Base-by-base conservation (phyloP, 2,113 vertebrate genomes). In the Neoarius graeffei region DNA sequence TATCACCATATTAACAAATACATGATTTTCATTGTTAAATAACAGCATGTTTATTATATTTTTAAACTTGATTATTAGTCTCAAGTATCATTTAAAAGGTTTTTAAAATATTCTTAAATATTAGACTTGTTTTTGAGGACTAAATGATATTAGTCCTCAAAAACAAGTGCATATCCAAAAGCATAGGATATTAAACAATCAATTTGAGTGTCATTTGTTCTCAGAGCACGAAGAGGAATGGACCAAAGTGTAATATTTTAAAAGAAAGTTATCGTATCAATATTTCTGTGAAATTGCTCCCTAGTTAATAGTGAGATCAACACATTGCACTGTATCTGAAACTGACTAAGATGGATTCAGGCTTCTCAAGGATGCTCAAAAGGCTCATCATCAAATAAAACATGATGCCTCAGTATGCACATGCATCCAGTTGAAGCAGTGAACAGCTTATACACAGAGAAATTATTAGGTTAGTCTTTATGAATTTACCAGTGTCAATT, bases 401-500 rank as follows among this genome's bases (percentile, higher is more conserved):
- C 67, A 71, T 15, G 14, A 69, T 15, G n/a, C 14, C 27, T 7
- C 27, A 71, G 66, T 17, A 73, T 1, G 64, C 64, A 11, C 14
- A 4, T 14, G 27, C 35, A 35, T 35, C 35, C n/a, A 23, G 59
- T 60, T 60, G 25, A 62, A 62, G 60, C 19, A 62, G 60, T 62
- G 60, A 23, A 64, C 62, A 64, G 66, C 25, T 27, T 35, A n/a
- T 8, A 48, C 69, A 48, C 7, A 20, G 71, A 50, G 9, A 2
- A 13, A 19, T 35, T 42, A 23, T 42, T 17, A 42, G 30, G 30
- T 50, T 5, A 6, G 15, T 25, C 20, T 42, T 73, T 42, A 30
- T 20, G 50, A 71, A 30, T 52, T 54, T 84, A 84, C 83, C 83
- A 84, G 25, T 1, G 64, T 84, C 66, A 66, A 71, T 71, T 84